These are phyloP conservation scores for Abscondita cerata DNA, from an alignment of 2,888 invertebrate genomes.

Conservation along the genomic window DNA sequence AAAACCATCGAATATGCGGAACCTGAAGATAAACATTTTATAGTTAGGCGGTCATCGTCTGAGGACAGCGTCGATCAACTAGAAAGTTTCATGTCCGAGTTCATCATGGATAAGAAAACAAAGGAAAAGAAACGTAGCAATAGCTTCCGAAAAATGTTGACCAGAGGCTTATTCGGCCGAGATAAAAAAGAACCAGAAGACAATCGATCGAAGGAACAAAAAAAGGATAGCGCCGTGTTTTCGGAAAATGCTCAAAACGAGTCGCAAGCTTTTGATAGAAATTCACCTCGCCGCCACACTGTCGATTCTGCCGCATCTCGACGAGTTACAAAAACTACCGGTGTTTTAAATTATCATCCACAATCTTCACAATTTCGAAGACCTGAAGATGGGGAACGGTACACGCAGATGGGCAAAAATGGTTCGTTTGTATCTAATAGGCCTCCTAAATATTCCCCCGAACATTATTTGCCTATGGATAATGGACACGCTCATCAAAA, in stretches of 20 bases:
- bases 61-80: slow-evolving; percentile 52
- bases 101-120: slow-evolving; percentile 50
- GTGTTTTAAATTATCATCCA: slow-evolving; percentile 14
- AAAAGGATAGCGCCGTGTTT: slow-evolving; percentile 48
- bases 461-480: slow-evolving; percentile 51
- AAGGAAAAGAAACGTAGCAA: slow-evolving; percentile 54
- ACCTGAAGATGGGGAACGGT: slow-evolving; percentile 15
- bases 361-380: slow-evolving; percentile 12
- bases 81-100: slow-evolving; percentile 48
- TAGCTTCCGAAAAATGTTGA: slow-evolving; percentile 53
- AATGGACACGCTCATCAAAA: slow-evolving; percentile 17
- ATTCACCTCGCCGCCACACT: slow-evolving; percentile 48
- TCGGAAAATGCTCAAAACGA: slow-evolving; percentile 53
- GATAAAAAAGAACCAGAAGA: slow-evolving; percentile 55
- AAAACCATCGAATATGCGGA: slow-evolving; percentile 36
- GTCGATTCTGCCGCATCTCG: slow-evolving; percentile 27
- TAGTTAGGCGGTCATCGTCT: slow-evolving; percentile 46
- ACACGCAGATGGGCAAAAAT: slow-evolving; percentile 25
- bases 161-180: slow-evolving; percentile 50
- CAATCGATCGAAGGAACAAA: slow-evolving; percentile 43
- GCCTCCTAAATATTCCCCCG: slow-evolving; percentile 15
- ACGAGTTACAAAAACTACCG: slow-evolving; percentile 1
- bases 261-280: slow-evolving; percentile 49
- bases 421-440: slow-evolving; percentile 14
- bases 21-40: slow-evolving; percentile 41